Percentiles rank a stretch among this genome's conserved stretches.
phyloP scores from a whole-genome alignment of 1,140 invertebrate genomes.

The Drosophila trapezifrons region DNA sequence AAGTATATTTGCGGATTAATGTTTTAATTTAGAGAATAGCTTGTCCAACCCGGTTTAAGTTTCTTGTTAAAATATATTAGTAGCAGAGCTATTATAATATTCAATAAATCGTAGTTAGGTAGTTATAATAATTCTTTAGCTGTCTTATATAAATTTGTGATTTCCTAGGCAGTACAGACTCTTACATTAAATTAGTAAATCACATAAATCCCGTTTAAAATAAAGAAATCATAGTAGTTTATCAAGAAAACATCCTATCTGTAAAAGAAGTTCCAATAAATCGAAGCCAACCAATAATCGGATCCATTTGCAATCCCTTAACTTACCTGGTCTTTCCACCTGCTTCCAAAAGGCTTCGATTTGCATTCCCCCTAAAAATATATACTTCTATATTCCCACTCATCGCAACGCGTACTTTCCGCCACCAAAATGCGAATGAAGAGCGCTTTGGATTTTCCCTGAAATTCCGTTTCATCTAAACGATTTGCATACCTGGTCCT shows the following conservation, averaged over 20 bases:
- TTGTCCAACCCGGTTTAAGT: too few species aligned
- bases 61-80: background rate
- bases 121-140: background rate
- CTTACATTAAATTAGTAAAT: background rate
- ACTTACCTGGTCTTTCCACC: constrained; percentile 51
- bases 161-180: background rate
- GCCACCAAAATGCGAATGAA: constrained; percentile 70
- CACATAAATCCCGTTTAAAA: background rate
- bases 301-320: background rate
- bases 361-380: constrained; percentile 20
- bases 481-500: constrained; percentile 70
- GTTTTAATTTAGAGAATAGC: too few species aligned
- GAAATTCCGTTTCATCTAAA: constrained; percentile 65
- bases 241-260: background rate
- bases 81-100: background rate
- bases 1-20: too few species aligned
- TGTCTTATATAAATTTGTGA: background rate
- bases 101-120: background rate
- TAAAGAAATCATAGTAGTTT: background rate
- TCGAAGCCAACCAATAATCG: background rate
- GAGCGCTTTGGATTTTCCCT: constrained; percentile 63
- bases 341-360: constrained; percentile 38
- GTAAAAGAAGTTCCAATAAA: background rate
- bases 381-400: constrained; percentile 16
- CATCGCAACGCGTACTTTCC: constrained; percentile 62